Evolutionary conservation across 23 tunicate genomes (phyloP), one percentile per base, ranked within the genome.

Genomic region (Trididemnum nubilum): DNA sequence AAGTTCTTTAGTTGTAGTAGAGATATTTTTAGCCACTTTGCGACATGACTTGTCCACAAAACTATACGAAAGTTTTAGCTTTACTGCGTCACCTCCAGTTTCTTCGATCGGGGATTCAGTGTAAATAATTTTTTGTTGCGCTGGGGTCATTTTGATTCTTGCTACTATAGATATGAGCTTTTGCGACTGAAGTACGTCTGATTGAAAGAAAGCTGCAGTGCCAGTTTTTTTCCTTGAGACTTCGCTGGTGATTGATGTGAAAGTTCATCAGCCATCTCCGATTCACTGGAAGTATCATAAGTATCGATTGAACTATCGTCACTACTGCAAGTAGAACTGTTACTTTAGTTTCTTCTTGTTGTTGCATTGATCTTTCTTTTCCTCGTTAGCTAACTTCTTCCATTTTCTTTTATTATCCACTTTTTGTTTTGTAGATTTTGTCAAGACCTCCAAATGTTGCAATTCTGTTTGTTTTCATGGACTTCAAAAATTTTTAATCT

Each of bases 321-420:
- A n/a, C n/a, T n/a, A n/a, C n/a, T 4, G 74, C 74, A 69, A 69
- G 40, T n/a, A 34, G 9, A 37, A 69, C 22, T 9, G 74, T 69
- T 69, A 28, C 74, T 69, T 69, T n/a, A 12, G 74, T 32, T 28
- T 29, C 9, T 69, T 32, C 32, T 69, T 69, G 74, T 32, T 69
- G 74, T 69, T 69, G 74, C 38, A 69, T 69, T 69, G 38, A 69
- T 69, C 74, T 69, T 69, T 69, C 74, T 69, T 29, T 69, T 29
- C 38, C 37, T 34, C 37, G 74, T 69, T 69, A 37, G 9, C 32
- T 28, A 7, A 25, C 74, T 69, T 69, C 74, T 69, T 69, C n/a
- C 4, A 5, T 69, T 61, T 61, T 61, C 27, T 61, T 22, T 61
- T 61, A 15, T 63, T 21, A 21, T 63, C 28, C 28, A 21, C 5